These are phyloP conservation scores for Chrysoperla carnea DNA, from an alignment of 1,140 invertebrate genomes.

Conservation along the genomic window DNA sequence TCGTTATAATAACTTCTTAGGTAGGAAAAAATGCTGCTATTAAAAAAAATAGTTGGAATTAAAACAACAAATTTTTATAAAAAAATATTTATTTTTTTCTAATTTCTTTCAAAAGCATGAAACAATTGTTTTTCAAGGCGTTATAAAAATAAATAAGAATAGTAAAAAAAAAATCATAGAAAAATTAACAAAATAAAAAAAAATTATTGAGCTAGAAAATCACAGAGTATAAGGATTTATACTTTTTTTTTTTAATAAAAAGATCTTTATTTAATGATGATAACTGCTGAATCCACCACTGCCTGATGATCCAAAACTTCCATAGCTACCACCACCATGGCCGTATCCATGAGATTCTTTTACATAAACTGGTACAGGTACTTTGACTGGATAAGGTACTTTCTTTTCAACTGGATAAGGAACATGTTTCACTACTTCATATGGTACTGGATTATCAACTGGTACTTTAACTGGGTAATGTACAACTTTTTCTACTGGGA, in stretches of 20 bases:
- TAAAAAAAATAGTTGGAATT: no score
- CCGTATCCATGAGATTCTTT: constrained; percentile 6
- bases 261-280: constrained; percentile 5
- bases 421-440: constrained; percentile 18
- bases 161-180: neutral
- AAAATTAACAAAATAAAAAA: neutral
- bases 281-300: constrained; percentile 3
- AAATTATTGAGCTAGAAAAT: neutral
- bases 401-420: constrained; percentile 23
- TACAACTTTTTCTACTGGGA: constrained; percentile 20
- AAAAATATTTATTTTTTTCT: no score
- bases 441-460: constrained; percentile 26
- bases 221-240: neutral
- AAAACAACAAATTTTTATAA: no score
- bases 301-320: neutral
- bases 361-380: constrained; percentile 21
- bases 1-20: no score
- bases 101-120: no score
- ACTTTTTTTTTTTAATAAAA: no score
- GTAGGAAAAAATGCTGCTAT: no score
- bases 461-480: constrained; percentile 21
- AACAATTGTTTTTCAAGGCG: no score
- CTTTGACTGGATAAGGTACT: constrained; percentile 10
- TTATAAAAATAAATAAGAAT: no score
- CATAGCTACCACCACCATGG: constrained; percentile 8